Evolutionary conservation across 2,797 vertebrate species (phyloP), one percentile per base, ranked within the genome.

Genomic region (Xenops minutus): DNA sequence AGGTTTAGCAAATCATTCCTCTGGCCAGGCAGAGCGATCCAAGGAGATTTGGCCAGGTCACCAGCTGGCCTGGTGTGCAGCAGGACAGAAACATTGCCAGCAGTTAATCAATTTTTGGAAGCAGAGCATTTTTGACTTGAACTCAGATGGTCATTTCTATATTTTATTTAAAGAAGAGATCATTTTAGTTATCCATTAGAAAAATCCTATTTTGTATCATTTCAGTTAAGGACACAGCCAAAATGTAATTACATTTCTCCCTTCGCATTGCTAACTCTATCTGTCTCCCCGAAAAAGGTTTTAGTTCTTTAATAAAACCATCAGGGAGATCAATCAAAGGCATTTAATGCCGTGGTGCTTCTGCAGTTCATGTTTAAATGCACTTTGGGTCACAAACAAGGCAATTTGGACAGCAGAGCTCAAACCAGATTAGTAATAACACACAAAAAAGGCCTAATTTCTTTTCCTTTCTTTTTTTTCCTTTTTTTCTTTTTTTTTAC

Each of bases 341-440:
- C 96, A 96, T 97, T 97, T 97, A 96, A 97, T 95, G 93, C 88
- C 0, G 7, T 75, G 80, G 78, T 92, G 93, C 86, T 96, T 95
- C 94, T 91, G 88, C 83, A 96, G 95, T 97, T 96, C 96, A 96
- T 92, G 93, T 96, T 96, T 96, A 97, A 97, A 97, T 96, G 95
- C 88, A 96, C 94, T 96, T 41, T 87, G 86, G 95, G 96, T 96
- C 94, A 94, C 96, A 95, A 97, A 96, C 8, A 43, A 96, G 90
- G 94, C 93, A 95, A 96, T 96, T 93, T 95, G 86, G 71, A 95
- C 77, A 96, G 88, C 62, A 95, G 72, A 90, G 80, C 92, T 95
- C 92, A 95, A 96, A 96, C 58, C 0, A 1, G 89, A 96, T 96
- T 95, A 96, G 74, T 62, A 95, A 87, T 80, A 95, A 92, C 73